Base-by-base conservation (phyloP, 2,797 vertebrate genomes). In the Manis javanica region DNA sequence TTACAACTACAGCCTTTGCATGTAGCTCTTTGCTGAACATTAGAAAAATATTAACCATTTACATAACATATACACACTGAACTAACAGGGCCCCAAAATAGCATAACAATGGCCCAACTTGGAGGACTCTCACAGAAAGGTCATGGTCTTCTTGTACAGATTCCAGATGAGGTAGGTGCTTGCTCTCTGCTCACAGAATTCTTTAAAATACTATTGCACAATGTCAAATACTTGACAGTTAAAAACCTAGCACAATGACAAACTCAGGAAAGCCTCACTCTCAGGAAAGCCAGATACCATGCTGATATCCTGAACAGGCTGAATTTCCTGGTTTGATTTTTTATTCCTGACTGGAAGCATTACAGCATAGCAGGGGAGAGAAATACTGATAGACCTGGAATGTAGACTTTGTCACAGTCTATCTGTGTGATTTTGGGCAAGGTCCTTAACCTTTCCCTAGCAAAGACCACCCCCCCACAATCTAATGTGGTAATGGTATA, bases 1-100 rank as follows among this genome's bases (percentile, higher is more conserved):
- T 98, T 93, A 98, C 51, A 55, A 53, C 64, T 97, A 81, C 0
- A 94, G 96, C 82, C 84, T 97, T 97, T 96, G 97, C 93, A 98
- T 86, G 39, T 55, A 63, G 92, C 8, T 82, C 39, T 91, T 91
- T 87, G 18, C 31, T 87, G 61, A 95, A 96, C 93, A 90, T n/a
- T 51, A 46, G 59, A 78, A 79, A 96, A 95, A 95, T 0, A 37
- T 79, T 97, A 95, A 97, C 79, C 69, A 96, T n/a, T 82, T 83
- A 94, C 91, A 94, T 87, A 21, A 49, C 29, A 95, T 87, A 39
- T 15, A 42, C 23, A 29, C 72, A 71, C 0, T 19, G 31, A 75
- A 97, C 89, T 29, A 57, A 91, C 2, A 74, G 8, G 11, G 37
- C 3, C 26, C 37, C 39, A 8, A 66, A 74, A 75, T 1, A 93